A percentile compares a stretch with the other conserved stretches of the same genome.
Conservation (phyloP, 2,888 invertebrate genomes). For the Polyommatus iphigenia region DNA sequence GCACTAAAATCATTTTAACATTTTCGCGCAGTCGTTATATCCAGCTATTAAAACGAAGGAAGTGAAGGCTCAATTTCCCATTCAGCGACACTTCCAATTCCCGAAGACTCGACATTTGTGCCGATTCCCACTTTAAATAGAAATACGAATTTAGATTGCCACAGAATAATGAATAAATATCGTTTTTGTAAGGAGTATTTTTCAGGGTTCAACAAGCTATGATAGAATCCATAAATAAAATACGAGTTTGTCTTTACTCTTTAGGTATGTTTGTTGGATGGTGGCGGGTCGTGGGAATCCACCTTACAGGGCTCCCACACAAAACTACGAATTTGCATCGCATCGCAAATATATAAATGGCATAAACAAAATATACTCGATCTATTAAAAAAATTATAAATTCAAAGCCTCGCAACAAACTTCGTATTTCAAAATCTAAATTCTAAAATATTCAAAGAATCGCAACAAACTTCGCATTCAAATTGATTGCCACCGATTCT, state of each 20-base stretch:
- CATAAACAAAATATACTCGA: no score
- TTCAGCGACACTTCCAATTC: conserved; percentile 13
- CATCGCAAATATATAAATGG: no score
- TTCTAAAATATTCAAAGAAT: background rate
- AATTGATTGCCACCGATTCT: conserved; percentile 1
- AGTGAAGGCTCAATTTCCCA: conserved; percentile 12
- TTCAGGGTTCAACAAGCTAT: background rate
- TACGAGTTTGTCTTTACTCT: background rate
- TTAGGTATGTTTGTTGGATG: no score
- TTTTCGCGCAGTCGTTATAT: no score
- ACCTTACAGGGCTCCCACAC: no score
- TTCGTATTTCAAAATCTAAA: background rate
- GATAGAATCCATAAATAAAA: background rate
- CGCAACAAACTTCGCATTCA: background rate
- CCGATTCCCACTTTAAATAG: background rate
- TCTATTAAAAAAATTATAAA: no score
- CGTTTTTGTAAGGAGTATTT: background rate
- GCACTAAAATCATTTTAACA: no score
- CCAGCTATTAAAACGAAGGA: conserved; percentile 3
- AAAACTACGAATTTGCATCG: no score
- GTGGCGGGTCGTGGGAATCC: no score
- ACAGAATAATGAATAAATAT: conserved; percentile 7
- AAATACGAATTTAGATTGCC: background rate
- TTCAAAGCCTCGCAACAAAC: no score
- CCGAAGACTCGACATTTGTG: background rate